Base-by-base conservation (phyloP, 1,140 invertebrate genomes). In the Monomorium pharaonis region DNA sequence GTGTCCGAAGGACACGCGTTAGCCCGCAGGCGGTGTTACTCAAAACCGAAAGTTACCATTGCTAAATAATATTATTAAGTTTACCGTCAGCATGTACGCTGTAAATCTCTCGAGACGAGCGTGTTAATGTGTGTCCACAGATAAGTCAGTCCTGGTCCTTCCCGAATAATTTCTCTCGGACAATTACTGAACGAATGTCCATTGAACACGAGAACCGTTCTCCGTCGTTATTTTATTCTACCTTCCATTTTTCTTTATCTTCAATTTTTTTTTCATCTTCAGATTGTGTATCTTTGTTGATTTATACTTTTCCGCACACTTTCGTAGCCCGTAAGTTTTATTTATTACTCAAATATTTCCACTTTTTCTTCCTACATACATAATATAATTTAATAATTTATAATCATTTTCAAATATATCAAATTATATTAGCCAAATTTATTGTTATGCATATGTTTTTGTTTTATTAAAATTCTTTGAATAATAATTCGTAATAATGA, bases 1-100 rank as follows among this genome's bases (percentile, higher is more conserved):
- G 63, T 69, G 37, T 54, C 10, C 33, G 33, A 85, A 85, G 75
- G 47, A 21, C 51, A 24, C 21, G n/a, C 37, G 16, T 1, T 62
- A 47, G 30, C 60, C 81, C 60, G 74, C 77, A 27, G 42, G 83
- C 83, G 27, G 3, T 78, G 58, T 85, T 85, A 67, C 83, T 75
- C 60, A 85, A 85, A 80, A 85, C 37, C 9, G 83, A 85, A 85
- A 85, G 83, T 78, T 76, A 51, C 51, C 21, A n/a, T 60, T 21
- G 21, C 30, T 69, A 85, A 85, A 85, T 85, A 85, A 81, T 69
- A 81, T 80, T 69, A 56, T 81, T 81, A 81, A 80, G 18, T 81
- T 75, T 47, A 81, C 1, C 62, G 24, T 78, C 30, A 12, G 42
- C 33, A 10, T 18, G 6, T 16, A 7, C 16, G 44, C 51, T 78